phyloP scores from a whole-genome alignment of 1,140 invertebrate species.

The Trachelipus rathkii region DNA sequence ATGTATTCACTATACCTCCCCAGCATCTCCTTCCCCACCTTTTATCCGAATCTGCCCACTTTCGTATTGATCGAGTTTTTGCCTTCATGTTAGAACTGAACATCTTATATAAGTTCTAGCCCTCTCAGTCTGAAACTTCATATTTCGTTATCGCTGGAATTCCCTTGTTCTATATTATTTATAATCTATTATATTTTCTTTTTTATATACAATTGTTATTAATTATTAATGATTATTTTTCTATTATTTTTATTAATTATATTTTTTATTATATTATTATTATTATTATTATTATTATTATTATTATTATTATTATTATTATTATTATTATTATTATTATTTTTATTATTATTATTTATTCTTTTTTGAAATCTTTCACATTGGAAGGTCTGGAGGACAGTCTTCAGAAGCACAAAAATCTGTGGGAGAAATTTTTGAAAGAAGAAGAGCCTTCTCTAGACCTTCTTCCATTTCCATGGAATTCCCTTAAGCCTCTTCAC shows the following conservation, averaged over 20 bases:
- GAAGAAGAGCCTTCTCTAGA: background rate
- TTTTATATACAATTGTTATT: no score
- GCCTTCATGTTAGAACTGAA: no score
- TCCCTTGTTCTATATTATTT: no score
- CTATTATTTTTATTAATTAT: background rate
- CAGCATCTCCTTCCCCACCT: no score
- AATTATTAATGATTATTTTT: background rate
- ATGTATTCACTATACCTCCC: no score
- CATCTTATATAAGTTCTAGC: no score
- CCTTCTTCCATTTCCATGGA: background rate
- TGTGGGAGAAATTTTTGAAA: slow-evolving; percentile 2
- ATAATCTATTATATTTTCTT: no score
- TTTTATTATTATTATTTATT: background rate
- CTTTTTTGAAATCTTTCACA: no score
- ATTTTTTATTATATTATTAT: background rate
- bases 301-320: background rate
- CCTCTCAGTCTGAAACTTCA: no score
- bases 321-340: background rate
- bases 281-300: background rate
- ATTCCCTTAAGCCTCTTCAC: background rate
- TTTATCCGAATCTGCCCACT: no score
- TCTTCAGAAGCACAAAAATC: background rate
- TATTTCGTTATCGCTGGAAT: no score
- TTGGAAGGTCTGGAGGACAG: background rate
- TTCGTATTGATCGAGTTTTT: no score